Percentiles rank a stretch among this genome's conserved stretches.
Evolutionary conservation across 2,888 invertebrate species (phyloP).

Genomic region (Cybosia mesomella): DNA sequence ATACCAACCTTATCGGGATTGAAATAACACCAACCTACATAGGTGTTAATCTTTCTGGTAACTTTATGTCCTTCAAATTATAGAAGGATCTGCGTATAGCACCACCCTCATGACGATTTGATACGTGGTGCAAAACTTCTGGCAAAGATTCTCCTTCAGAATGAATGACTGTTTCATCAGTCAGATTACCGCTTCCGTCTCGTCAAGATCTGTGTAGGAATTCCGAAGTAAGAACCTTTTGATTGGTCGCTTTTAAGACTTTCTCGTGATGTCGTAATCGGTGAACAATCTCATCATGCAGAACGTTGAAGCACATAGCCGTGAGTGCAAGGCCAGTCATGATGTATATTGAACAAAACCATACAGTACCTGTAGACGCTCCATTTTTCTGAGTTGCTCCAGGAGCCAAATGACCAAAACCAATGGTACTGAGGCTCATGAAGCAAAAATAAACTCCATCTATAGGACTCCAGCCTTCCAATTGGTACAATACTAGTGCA

Average conservation of each 20-base stretch:
- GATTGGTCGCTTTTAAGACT: constrained; percentile 70
- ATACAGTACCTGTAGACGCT: constrained; percentile 90
- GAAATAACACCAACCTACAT: constrained; percentile 59
- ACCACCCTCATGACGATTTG: constrained; percentile 73
- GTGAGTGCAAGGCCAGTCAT: constrained; percentile 96
- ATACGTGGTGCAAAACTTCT: constrained; percentile 81
- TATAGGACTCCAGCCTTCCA: constrained; percentile 97
- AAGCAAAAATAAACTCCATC: constrained; percentile 98
- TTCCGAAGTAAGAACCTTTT: constrained; percentile 79
- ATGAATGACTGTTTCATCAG: constrained; percentile 77
- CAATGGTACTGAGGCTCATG: constrained; percentile 97
- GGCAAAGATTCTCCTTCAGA: constrained; percentile 81
- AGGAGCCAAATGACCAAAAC: constrained; percentile 95
- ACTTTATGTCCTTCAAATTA: constrained; percentile 74
- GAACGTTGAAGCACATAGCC: constrained; percentile 96
- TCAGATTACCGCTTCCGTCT: constrained; percentile 77
- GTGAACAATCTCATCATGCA: constrained; percentile 95
- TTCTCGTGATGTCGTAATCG: constrained; percentile 89
- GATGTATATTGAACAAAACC: constrained; percentile 96
- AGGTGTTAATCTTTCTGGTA: constrained; percentile 75
- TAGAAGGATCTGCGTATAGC: constrained; percentile 78
- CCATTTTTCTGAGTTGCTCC: constrained; percentile 86
- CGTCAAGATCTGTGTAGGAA: constrained; percentile 83
- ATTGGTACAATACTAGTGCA: constrained; percentile 94
- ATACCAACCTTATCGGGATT: constrained; percentile 7